Evolutionary conservation across 2,888 invertebrate genomes (phyloP), one percentile per base, ranked within the genome.

Genomic region (Anorthoa munda): DNA sequence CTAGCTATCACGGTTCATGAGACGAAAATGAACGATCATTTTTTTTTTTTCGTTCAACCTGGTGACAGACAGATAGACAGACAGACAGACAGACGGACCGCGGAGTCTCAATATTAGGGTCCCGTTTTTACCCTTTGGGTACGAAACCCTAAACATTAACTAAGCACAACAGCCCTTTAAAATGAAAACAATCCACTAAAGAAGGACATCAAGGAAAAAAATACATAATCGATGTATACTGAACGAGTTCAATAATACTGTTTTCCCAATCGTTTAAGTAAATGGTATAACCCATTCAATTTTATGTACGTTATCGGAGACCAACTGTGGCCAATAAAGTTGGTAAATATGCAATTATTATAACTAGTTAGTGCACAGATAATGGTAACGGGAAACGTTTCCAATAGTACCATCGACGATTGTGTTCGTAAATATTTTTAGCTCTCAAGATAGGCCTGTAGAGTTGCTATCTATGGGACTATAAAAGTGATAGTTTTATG

Each of bases 311-410:
- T 84, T 86, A 86, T 86, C 86, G 69, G 73, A 66, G 71, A 68
- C 70, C 79, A 77, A 84, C 85, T 77, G 77, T 50, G 51, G 66
- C 80, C 84, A 83, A 84, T 86, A 86, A 86, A 85, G 73, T 81
- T 75, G 61, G 76, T 85, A 79, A 86, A 84, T 85, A 85, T 86
- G 77, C 84, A 85, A 78, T 86, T 86, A 85, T 83, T 77, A 72
- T 84, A 77, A 84, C 82, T 82, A 81, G 78, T 76, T 70, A 74
- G 72, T 60, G 48, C 53, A 58, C 63, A 82, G 81, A 75, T 85
- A 84, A 85, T 83, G 75, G 67, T 70, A 23, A 61, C 72, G 58
- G 60, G n/a, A 65, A 66, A 60, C 63, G 63, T 72, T 77, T 63
- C 51, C 76, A 81, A 61, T 66, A 66, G 63, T 64, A 50, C 58